Percentiles rank a stretch among this genome's conserved stretches.
phyloP scores from a whole-genome alignment of 92 coral and sea anemone genomes.

The Epizoanthus scotinus region DNA sequence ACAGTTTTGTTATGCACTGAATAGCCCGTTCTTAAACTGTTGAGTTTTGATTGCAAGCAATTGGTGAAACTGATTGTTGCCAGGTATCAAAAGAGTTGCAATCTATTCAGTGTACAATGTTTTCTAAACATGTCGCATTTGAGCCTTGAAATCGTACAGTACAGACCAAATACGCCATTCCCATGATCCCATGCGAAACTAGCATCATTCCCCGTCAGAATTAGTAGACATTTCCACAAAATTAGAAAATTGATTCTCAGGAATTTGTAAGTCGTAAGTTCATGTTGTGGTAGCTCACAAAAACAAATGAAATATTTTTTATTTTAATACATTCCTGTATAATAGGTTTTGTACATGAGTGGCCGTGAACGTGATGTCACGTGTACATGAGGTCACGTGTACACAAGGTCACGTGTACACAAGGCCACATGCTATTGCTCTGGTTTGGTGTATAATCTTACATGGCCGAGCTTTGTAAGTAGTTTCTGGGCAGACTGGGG shows the following conservation, averaged over 20 bases:
- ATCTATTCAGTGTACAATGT: too few relatives aligned
- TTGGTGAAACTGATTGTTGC: too few relatives aligned
- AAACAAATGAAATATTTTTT: conserved; percentile 25
- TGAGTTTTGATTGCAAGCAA: neutral
- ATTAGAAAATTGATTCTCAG: too few relatives aligned
- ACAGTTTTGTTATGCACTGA: neutral
- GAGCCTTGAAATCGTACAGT: too few relatives aligned
- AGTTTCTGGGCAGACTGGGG: conserved; percentile 17
- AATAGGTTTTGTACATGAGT: conserved; percentile 20
- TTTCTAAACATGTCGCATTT: too few relatives aligned
- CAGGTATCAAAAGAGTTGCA: too few relatives aligned
- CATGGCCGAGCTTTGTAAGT: conserved; percentile 29
- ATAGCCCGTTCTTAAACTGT: neutral
- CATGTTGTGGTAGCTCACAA: conserved; percentile 4
- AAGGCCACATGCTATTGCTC: conserved; percentile 1
- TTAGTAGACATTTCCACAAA: too few relatives aligned
- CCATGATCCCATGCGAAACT: too few relatives aligned
- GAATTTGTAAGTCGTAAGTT: neutral
- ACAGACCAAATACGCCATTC: too few relatives aligned
- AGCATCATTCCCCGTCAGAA: too few relatives aligned
- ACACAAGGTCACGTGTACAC: too few relatives aligned
- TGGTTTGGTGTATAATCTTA: neutral
- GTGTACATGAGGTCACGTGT: too few relatives aligned
- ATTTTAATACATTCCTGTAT: conserved; percentile 20
- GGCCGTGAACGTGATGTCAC: neutral